Base-by-base conservation (phyloP, 2,797 vertebrate genomes). In the Paratrypauchen microcephalus region DNA sequence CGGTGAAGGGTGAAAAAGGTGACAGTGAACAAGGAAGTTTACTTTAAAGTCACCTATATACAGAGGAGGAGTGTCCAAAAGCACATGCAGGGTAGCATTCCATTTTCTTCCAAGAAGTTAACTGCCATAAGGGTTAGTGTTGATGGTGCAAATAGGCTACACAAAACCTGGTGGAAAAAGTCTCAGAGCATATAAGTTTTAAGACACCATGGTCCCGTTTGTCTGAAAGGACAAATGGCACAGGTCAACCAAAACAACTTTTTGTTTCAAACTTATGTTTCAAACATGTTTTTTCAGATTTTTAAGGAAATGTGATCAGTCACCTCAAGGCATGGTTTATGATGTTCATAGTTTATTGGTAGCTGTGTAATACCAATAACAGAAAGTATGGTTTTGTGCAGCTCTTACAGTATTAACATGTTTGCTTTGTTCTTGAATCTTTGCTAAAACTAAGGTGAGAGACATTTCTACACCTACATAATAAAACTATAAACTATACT, bases 31-130 rank as follows among this genome's bases (percentile, higher is more conserved):
- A 60, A 66, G 72, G 57, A 66, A 73, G 65, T 23, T 81, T 68
- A 26, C 4, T n/a, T 23, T 55, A 26, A 8, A 16, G 4, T 4
- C 32, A 18, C 23, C 6, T 36, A 24, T 41, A 67, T 30, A 77
- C 32, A 2, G 4, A 69, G 64, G 71, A 77, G 70, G 76, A 41
- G 72, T 55, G 55, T 71, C 72, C 28, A 61, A 39, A 79, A 74
- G 64, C 48, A 54, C 71, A 28, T 61, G 74, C 68, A 67, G 64
- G 36, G 58, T 83, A 69, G 65, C 90, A 89, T 90, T 87, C 86
- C 85, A 56, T 68, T 70, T 58, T 13, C 50, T 77, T 60, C 41
- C 4, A 9, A 52, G 23, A 79, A 78, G n/a, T 47, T 30, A 72
- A 12, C 67, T 30, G 13, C 0, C 13, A 80, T 81, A 30, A 2